Percentiles rank a stretch among this genome's conserved stretches.
These are phyloP conservation scores for Peromyscus eremicus DNA, from an alignment of 2,797 vertebrate species.

Conservation along the genomic window DNA sequence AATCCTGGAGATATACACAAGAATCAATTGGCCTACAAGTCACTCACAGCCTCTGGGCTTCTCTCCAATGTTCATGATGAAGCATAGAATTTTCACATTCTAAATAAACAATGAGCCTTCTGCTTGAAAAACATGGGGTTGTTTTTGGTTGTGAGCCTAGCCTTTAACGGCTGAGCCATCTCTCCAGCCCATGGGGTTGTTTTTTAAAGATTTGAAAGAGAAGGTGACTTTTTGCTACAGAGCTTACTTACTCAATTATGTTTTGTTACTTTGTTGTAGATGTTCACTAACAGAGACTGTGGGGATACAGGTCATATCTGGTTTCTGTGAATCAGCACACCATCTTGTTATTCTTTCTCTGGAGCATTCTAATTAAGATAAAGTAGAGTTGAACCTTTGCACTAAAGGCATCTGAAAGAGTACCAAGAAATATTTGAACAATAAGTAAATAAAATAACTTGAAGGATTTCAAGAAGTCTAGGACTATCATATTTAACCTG, in stretches of 20 bases:
- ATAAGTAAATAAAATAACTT: neutral
- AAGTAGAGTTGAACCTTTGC: neutral
- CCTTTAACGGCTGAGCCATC: too few species aligned
- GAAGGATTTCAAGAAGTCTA: neutral
- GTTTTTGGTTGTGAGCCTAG: too few species aligned
- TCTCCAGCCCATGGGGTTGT: neutral
- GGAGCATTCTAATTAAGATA: neutral
- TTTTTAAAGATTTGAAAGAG: neutral
- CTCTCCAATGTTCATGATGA: neutral
- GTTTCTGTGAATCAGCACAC: neutral
- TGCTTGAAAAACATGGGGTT: neutral
- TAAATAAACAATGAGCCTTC: neutral
- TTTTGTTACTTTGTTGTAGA: neutral
- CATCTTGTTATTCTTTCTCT: neutral
- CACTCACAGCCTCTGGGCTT: neutral
- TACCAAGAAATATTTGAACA: neutral
- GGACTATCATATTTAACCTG: neutral
- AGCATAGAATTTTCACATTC: neutral
- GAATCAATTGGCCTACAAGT: neutral
- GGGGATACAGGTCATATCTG: too few species aligned
- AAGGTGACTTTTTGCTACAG: neutral
- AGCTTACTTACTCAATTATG: neutral
- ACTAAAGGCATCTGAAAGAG: neutral
- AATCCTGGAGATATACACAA: too few species aligned
- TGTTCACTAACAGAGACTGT: neutral